Base-by-base conservation (phyloP, 2,113 vertebrate genomes). In the Cebidichthys violaceus region DNA sequence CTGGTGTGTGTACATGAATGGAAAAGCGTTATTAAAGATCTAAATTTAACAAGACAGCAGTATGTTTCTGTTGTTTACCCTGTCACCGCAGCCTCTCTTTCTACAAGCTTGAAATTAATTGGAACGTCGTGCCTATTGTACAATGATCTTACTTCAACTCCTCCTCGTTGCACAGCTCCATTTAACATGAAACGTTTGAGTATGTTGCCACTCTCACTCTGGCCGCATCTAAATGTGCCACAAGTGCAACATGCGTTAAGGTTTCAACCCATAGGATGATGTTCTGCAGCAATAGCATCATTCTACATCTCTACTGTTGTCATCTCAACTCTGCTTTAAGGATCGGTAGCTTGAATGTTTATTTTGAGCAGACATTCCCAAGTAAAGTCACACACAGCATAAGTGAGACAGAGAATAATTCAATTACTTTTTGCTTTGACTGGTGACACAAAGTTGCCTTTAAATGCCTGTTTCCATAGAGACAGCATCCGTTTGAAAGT, bases 31-130 rank as follows among this genome's bases (percentile, higher is more conserved):
- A 82, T 85, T 82, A 79, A 86, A 81, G 67, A 79, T 72, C 65
- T 79, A 73, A 81, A 86, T 92, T 84, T 83, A 88, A 90, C 82
- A 83, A 88, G 82, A 81, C 79, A 61, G 74, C 72, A 64, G 59
- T 80, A 85, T 86, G 69, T 89, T 86, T 71, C 66, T 82, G 81
- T 85, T 85, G 77, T 88, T 89, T 77, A 87, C 77, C 45, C 69
- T 75, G 82, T 57, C 84, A 72, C 8, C 0, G 35, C 70, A 79
- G 80, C n/a, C 55, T 57, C 54, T 81, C 74, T 54, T 74, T 74
- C 71, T 61, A 67, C 41, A 57, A 70, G 75, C 55, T 52, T 75
- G 54, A 55, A 80, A 69, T 85, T 77, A 88, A 90, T 79, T 84
- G 76, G 35, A 83, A 81, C 67, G 81, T 75, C 87, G 75, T 71